Evolutionary conservation across 53 echinoderm and acorn worm species (phyloP).

Genomic region (Crossaster papposus): DNA sequence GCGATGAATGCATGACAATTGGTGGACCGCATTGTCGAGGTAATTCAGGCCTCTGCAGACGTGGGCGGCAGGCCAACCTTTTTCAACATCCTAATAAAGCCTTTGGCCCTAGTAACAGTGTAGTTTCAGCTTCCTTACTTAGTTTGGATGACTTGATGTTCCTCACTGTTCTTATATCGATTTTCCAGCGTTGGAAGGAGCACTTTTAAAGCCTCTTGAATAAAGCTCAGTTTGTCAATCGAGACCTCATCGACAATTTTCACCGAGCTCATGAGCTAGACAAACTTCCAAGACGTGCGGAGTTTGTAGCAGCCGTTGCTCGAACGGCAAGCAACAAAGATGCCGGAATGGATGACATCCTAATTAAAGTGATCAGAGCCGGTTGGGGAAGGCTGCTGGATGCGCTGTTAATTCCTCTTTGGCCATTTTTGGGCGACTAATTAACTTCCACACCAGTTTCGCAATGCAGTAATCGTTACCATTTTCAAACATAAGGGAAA

Average conservation of each 20-base stretch:
- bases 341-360: slow-evolving; percentile 15
- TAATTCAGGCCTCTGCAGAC: background rate
- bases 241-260: background rate
- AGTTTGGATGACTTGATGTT: background rate
- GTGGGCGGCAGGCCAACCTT: background rate
- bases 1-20: too few relatives aligned
- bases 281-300: slow-evolving; percentile 9
- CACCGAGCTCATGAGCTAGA: background rate
- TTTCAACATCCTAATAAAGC: background rate
- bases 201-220: slow-evolving; percentile 1
- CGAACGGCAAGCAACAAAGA: slow-evolving; percentile 9
- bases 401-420: background rate
- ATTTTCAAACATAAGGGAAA: slow-evolving; percentile 10
- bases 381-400: slow-evolving; percentile 18
- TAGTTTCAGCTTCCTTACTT: background rate
- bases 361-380: slow-evolving; percentile 32
- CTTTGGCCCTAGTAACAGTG: background rate
- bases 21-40: background rate
- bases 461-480: slow-evolving; percentile 8
- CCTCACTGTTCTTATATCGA: background rate
- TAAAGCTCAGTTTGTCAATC: background rate
- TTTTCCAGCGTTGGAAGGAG: background rate
- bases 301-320: slow-evolving; percentile 1
- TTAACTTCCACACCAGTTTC: slow-evolving; percentile 21
- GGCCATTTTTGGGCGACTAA: background rate